Evolutionary conservation across 1,140 invertebrate species (phyloP).

Genomic region (Harpegnathos saltator): DNA sequence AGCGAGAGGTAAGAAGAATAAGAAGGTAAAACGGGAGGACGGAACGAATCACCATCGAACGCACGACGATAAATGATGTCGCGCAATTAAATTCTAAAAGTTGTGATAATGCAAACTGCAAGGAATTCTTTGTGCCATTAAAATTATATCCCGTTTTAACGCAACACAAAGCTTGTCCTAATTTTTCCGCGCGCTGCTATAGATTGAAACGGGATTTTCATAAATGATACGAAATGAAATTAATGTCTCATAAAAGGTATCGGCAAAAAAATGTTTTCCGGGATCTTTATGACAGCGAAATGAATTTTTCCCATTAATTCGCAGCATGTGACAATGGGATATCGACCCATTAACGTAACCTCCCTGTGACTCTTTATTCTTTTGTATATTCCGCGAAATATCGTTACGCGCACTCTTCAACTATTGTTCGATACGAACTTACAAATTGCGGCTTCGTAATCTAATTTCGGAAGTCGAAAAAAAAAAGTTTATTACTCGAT

Average conservation of each 20-base stretch:
- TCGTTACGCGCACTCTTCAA: conserved; percentile 12
- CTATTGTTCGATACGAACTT: conserved; percentile 15
- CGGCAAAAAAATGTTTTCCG: conserved; percentile 52
- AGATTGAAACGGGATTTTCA: conserved; percentile 59
- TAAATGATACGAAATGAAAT: conserved; percentile 60
- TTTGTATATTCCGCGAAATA: conserved; percentile 11
- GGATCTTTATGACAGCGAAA: conserved; percentile 56
- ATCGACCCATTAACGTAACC: conserved; percentile 12
- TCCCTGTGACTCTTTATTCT: conserved; percentile 10
- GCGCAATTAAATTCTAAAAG: conserved; percentile 51
- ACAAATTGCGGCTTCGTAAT: conserved; percentile 23
- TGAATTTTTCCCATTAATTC: conserved; percentile 51
- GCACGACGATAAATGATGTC: conserved; percentile 16
- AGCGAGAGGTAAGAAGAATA: neutral
- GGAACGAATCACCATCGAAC: neutral
- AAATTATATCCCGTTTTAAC: conserved; percentile 58
- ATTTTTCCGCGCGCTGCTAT: conserved; percentile 45
- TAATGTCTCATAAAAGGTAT: conserved; percentile 62
- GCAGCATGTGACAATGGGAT: conserved; percentile 24
- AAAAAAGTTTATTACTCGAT: conserved; percentile 40
- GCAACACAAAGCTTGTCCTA: conserved; percentile 50
- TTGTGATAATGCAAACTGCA: conserved; percentile 40
- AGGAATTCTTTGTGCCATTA: conserved; percentile 50
- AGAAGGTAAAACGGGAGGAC: neutral
- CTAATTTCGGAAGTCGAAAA: conserved; percentile 26